A percentile compares a stretch with the other conserved stretches of the same genome.
phyloP scores from a whole-genome alignment of 2,888 invertebrate genomes.

The Chirona hameri region DNA sequence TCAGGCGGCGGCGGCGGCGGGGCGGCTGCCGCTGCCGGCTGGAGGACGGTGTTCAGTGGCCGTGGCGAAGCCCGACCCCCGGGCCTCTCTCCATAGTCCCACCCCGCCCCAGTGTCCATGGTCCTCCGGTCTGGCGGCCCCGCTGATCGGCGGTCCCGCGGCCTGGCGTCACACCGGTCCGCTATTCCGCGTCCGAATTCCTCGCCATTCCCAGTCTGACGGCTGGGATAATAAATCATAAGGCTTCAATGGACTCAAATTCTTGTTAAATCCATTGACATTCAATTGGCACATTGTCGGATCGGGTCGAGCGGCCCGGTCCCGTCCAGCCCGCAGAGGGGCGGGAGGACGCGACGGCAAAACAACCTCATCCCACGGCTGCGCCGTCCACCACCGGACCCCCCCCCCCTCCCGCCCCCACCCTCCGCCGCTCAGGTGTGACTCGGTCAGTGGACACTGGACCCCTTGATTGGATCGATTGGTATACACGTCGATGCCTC shows the following conservation, averaged over 20 bases:
- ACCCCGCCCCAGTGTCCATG: too few relatives aligned
- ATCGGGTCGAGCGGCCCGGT: background rate
- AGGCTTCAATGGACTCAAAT: background rate
- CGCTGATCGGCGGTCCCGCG: background rate
- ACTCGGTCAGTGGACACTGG: too few relatives aligned
- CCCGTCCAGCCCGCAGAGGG: background rate
- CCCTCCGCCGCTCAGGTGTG: too few relatives aligned
- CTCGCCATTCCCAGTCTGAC: background rate
- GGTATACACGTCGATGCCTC: too few relatives aligned
- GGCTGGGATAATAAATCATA: constrained; percentile 22
- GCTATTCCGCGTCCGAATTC: constrained; percentile 12
- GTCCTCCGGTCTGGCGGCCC: too few relatives aligned
- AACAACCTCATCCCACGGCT: background rate
- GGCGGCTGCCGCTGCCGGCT: background rate
- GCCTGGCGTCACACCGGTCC: background rate
- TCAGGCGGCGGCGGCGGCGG: background rate
- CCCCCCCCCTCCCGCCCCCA: background rate
- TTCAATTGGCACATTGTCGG: constrained; percentile 25
- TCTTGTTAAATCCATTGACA: constrained; percentile 26
- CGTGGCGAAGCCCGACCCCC: background rate
- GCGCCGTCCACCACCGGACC: background rate
- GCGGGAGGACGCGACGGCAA: background rate
- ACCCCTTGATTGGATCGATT: too few relatives aligned
- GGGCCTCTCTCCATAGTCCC: background rate
- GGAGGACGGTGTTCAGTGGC: background rate